Evolutionary conservation across 1,140 invertebrate species (phyloP).

Genomic region (Carcinoscorpius rotundicauda): DNA sequence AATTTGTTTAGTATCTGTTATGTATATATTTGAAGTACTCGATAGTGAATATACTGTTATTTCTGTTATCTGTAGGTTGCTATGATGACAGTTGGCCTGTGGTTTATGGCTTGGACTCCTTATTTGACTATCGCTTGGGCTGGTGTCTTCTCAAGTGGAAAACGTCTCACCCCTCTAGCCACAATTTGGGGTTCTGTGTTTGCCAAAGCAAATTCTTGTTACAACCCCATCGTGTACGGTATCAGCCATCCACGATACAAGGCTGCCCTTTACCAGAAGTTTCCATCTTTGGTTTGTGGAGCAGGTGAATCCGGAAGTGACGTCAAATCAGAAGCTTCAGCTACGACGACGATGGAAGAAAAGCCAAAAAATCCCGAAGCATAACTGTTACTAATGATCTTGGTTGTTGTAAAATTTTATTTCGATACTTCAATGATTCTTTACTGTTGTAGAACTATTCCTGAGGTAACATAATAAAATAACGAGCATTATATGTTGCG

Average conservation of each 20-base stretch:
- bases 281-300: conserved; percentile 49
- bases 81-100: conserved; percentile 63
- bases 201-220: conserved; percentile 61
- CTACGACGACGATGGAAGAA: conserved; percentile 11
- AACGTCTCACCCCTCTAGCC: conserved; percentile 42
- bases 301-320: conserved; percentile 16
- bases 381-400: not conserved
- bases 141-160: conserved; percentile 52
- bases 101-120: conserved; percentile 76
- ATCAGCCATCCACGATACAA: conserved; percentile 69
- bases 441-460: no score
- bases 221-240: conserved; percentile 70
- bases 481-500: no score
- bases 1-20: no score
- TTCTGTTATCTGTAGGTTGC: conserved; percentile 44
- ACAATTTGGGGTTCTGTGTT: conserved; percentile 67
- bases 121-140: conserved; percentile 64
- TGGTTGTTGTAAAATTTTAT: no score
- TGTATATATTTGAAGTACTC: conserved; percentile 12
- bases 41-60: no score
- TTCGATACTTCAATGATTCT: no score
- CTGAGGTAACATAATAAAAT: no score
- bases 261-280: conserved; percentile 52
- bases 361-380: conserved; percentile 18
- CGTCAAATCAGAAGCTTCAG: conserved; percentile 14